phyloP scores from a whole-genome alignment of 2,113 vertebrate genomes.

The Pterocles burchelli region DNA sequence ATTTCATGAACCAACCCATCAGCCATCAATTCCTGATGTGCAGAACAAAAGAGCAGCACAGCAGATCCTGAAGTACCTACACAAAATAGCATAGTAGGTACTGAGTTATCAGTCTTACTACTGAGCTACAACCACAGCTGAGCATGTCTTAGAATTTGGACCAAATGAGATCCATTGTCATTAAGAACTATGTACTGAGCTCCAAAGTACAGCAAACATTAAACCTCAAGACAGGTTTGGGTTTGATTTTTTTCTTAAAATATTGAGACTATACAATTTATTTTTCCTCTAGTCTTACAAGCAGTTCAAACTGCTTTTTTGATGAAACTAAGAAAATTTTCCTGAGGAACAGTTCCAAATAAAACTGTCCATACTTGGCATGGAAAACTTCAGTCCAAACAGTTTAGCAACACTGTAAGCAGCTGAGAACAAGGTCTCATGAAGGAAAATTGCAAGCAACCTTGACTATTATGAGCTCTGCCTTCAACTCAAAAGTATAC shows the following conservation, averaged over 20 bases:
- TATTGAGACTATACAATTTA: not conserved
- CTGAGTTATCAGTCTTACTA: not conserved
- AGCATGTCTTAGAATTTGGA: not conserved
- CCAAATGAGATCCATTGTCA: not conserved
- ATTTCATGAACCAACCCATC: not conserved
- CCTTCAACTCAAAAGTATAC: not conserved
- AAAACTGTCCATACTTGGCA: slow-evolving; percentile 59
- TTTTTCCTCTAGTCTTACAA: not conserved
- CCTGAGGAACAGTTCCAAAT: slow-evolving; percentile 8
- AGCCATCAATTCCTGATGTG: not conserved
- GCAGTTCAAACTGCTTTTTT: not conserved
- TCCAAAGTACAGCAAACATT: not conserved
- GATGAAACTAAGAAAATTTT: slow-evolving; percentile 30
- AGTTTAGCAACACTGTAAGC: slow-evolving; percentile 3
- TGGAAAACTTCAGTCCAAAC: slow-evolving; percentile 55
- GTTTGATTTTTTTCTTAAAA: not conserved
- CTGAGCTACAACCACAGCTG: not conserved
- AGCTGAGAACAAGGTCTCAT: slow-evolving; percentile 3
- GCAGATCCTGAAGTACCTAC: not conserved
- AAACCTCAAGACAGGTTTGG: not conserved
- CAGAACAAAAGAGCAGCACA: not conserved
- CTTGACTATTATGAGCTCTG: not conserved
- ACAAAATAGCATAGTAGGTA: not conserved
- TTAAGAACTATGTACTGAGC: not conserved
- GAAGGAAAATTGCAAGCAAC: not conserved